These are phyloP conservation scores for Pomacea canaliculata DNA, from an alignment of 2,888 invertebrate genomes.

Conservation along the genomic window DNA sequence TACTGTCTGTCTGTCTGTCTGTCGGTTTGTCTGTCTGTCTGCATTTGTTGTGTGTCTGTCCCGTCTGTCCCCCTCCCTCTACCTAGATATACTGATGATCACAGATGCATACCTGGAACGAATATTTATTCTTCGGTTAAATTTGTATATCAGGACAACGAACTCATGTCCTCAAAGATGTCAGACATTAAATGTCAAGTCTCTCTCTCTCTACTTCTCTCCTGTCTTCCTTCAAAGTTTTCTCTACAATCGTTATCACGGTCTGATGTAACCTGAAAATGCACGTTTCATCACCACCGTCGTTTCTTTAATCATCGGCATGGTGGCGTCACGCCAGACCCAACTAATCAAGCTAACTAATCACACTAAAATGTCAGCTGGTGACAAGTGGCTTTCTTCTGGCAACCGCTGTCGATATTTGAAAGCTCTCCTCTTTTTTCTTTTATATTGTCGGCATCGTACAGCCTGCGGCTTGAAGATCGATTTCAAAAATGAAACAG, in stretches of 20 bases:
- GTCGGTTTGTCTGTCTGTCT: too few species aligned
- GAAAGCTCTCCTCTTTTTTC: background rate
- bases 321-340: background rate
- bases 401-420: too few species aligned
- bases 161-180: too few species aligned
- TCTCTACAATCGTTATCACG: background rate
- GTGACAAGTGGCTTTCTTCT: too few species aligned
- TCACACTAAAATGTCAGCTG: too few species aligned
- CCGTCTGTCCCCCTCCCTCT: background rate
- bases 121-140: background rate
- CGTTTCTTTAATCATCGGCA: background rate
- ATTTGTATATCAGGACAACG: background rate
- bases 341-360: too few species aligned
- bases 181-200: too few species aligned
- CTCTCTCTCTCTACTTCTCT: background rate
- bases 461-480: too few species aligned
- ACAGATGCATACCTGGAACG: too few species aligned
- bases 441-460: background rate
- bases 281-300: background rate
- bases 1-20: too few species aligned
- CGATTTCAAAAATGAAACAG: too few species aligned
- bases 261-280: background rate
- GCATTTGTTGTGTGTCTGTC: background rate
- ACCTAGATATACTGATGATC: too few species aligned
- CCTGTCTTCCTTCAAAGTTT: background rate